These are phyloP conservation scores for Myanophis thanlyinensis DNA, from an alignment of 2,113 vertebrate species.

Conservation along the genomic window DNA sequence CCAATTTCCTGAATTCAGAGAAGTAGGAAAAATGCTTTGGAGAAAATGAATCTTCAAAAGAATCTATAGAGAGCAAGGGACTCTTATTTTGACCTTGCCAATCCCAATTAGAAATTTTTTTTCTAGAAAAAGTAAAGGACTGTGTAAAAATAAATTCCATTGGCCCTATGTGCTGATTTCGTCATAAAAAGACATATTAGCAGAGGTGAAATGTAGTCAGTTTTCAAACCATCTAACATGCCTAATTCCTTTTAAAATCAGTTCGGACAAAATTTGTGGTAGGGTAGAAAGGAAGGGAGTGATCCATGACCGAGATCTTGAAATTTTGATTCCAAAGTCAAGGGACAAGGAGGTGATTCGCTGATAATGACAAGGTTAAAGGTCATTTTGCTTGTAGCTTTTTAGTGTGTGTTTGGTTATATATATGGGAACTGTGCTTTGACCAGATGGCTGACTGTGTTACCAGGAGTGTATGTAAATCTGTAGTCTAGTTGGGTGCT, in stretches of 20 bases:
- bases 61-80: background rate
- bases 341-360: conserved; percentile 52
- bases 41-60: background rate
- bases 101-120: background rate
- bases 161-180: background rate
- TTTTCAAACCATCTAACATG: background rate
- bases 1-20: background rate
- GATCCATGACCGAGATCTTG: conserved; percentile 2
- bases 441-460: conserved; percentile 77
- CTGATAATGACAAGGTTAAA: conserved; percentile 73
- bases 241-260: conserved; percentile 45
- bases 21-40: too few species aligned
- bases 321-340: conserved; percentile 19
- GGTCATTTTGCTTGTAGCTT: conserved; percentile 80
- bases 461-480: conserved; percentile 90
- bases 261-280: conserved; percentile 37
- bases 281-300: conserved; percentile 24
- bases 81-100: background rate
- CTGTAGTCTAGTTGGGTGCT: conserved; percentile 99
- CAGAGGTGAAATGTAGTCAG: background rate
- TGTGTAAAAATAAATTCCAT: background rate
- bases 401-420: conserved; percentile 82
- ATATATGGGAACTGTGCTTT: conserved; percentile 82
- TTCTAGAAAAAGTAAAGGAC: background rate
- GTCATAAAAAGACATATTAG: background rate